These are phyloP conservation scores for Catalaphyllia jardinei DNA, from an alignment of 64 coral and sea anemone species.

Conservation along the genomic window DNA sequence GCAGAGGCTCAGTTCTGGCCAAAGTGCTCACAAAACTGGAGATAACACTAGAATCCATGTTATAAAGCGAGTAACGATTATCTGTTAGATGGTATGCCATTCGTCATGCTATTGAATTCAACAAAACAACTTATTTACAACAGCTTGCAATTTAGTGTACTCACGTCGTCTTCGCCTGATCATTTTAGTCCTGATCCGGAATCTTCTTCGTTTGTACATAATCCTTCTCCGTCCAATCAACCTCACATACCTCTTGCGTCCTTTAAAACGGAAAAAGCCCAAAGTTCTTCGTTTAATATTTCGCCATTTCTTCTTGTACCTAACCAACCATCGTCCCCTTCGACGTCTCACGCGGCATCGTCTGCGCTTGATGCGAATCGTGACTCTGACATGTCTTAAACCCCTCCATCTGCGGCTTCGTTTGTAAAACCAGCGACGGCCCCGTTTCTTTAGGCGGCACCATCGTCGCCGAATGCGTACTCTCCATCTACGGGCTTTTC, in stretches of 20 bases:
- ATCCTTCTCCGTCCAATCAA: not conserved
- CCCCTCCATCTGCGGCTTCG: not conserved
- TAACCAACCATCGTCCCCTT: not conserved
- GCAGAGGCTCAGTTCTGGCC: too few species aligned
- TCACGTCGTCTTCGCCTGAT: constrained; percentile 3
- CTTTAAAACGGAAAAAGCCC: not conserved
- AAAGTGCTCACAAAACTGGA: too few species aligned
- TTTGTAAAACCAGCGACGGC: not conserved
- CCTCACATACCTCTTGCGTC: not conserved
- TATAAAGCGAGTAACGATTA: too few species aligned
- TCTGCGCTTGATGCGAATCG: not conserved
- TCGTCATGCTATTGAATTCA: not conserved
- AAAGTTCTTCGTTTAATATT: not conserved
- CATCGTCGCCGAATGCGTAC: not conserved
- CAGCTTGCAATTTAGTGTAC: not conserved
- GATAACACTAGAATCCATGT: too few species aligned
- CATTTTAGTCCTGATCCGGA: not conserved
- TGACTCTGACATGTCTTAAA: not conserved
- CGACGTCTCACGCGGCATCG: not conserved
- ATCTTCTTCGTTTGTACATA: not conserved
- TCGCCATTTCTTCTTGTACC: not conserved
- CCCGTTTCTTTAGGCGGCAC: not conserved
- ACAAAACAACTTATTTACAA: not conserved
- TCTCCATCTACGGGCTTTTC: not conserved
- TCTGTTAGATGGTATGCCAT: too few species aligned